phyloP scores from a whole-genome alignment of 2,888 invertebrate species.

The Agrotis segetum region DNA sequence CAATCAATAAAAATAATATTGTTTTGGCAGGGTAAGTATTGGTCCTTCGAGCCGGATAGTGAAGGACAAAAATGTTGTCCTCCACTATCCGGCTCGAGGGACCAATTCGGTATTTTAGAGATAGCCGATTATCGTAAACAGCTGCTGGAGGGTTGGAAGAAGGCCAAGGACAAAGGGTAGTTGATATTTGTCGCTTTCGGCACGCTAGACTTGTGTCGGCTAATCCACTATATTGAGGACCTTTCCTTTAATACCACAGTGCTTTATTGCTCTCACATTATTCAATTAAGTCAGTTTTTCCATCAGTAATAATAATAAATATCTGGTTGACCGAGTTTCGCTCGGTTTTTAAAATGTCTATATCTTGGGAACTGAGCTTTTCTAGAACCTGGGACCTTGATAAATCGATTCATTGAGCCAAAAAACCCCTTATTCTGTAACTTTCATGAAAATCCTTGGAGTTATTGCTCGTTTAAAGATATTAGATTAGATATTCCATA shows the following conservation, averaged over 20 bases:
- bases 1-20: constrained; percentile 14
- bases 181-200: constrained; percentile 7
- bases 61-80: neutral
- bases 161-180: constrained; percentile 38
- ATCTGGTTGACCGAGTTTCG: no score
- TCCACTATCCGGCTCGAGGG: no score
- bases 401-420: no score
- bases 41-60: constrained; percentile 16
- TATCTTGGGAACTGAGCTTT: no score
- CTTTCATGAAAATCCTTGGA: no score
- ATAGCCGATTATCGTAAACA: neutral
- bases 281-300: neutral
- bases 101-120: neutral
- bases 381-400: no score
- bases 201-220: neutral
- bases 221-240: neutral
- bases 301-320: no score
- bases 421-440: no score
- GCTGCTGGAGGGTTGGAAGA: constrained; percentile 7
- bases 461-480: no score
- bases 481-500: no score
- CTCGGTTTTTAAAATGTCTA: no score
- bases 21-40: neutral
- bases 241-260: neutral
- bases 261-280: neutral